These are phyloP conservation scores for Malurus melanocephalus DNA, from an alignment of 2,113 vertebrate genomes.

Conservation along the genomic window DNA sequence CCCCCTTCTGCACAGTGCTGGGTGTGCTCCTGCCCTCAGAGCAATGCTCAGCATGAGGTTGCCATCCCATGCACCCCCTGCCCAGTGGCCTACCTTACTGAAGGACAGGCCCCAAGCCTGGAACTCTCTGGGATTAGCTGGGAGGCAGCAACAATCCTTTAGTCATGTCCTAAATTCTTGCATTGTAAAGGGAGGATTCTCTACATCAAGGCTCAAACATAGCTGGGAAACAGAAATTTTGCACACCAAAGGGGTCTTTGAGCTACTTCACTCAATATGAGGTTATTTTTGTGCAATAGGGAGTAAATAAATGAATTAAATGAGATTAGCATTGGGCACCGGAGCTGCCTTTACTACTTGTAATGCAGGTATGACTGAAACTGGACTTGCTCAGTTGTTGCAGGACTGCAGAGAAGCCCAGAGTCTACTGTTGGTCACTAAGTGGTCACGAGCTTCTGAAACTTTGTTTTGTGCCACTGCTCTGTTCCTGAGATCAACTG, in stretches of 20 bases:
- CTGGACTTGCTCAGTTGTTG: background rate
- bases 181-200: slow-evolving; percentile 1
- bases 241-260: background rate
- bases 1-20: background rate
- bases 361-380: background rate
- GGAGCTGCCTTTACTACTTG: background rate
- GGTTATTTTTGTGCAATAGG: background rate
- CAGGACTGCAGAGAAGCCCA: background rate
- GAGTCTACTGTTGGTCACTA: background rate
- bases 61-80: background rate
- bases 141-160: background rate
- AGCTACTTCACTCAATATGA: background rate
- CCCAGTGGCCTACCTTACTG: background rate
- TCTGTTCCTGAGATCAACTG: background rate
- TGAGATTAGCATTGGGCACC: background rate
- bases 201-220: background rate
- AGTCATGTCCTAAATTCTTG: slow-evolving; percentile 16
- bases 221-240: background rate
- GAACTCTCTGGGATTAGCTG: background rate
- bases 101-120: background rate
- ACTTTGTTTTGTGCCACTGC: background rate
- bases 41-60: background rate
- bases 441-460: background rate
- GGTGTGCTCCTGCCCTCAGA: background rate
- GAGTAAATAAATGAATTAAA: background rate